phyloP scores from a whole-genome alignment of 1,140 invertebrate species.

The Aphidius ervi region DNA sequence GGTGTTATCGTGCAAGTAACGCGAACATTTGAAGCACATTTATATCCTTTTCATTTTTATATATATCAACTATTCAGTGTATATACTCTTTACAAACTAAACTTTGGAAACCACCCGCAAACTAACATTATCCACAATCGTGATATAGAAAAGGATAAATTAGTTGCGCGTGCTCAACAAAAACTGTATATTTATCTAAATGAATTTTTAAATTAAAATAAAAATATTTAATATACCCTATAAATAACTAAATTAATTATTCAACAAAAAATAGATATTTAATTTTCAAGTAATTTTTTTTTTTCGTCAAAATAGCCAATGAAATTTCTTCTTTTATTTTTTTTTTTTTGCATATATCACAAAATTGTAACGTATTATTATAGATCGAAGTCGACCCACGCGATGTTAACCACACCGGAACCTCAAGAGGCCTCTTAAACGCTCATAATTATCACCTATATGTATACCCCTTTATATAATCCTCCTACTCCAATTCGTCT shows the following conservation, averaged over 20 bases:
- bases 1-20: constrained; percentile 23
- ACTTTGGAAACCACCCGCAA: not conserved
- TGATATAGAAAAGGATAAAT: constrained; percentile 17
- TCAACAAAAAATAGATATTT: not conserved
- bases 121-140: constrained; percentile 5
- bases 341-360: constrained; percentile 23
- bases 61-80: too few relatives aligned
- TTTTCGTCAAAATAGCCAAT: not conserved
- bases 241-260: not conserved
- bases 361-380: constrained; percentile 39
- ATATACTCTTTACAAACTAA: not conserved
- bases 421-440: constrained; percentile 33
- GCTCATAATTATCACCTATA: constrained; percentile 42
- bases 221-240: not conserved
- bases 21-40: constrained; percentile 11
- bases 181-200: constrained; percentile 2
- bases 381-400: constrained; percentile 40
- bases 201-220: not conserved
- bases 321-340: constrained; percentile 4
- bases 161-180: constrained; percentile 16
- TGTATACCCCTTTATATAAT: constrained; percentile 37
- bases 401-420: constrained; percentile 19
- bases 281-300: too few relatives aligned
- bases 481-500: constrained; percentile 1
- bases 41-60: not conserved